These are phyloP conservation scores for Coranthus polyacanthus DNA, from an alignment of 2,797 vertebrate genomes.

Conservation along the genomic window DNA sequence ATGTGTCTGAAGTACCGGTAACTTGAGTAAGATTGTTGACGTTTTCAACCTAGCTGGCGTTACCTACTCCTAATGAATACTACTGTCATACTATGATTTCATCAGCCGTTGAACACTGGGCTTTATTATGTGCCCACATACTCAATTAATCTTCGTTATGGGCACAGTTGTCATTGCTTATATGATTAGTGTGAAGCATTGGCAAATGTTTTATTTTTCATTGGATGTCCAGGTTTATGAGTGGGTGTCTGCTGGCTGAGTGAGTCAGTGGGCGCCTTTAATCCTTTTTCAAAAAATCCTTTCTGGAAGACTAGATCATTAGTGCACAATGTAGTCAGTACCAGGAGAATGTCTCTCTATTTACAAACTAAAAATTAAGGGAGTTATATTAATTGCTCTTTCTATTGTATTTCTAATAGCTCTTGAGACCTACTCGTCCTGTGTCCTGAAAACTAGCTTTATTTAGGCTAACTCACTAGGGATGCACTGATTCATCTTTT, in stretches of 20 bases:
- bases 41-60: not conserved
- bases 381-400: not conserved
- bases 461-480: not conserved
- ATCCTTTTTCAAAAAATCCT: constrained; percentile 24
- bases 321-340: not conserved
- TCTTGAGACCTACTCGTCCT: not conserved
- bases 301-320: not conserved
- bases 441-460: not conserved
- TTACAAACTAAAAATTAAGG: not conserved
- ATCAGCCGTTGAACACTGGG: not conserved
- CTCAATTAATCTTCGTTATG: too few species aligned
- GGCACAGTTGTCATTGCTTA: not conserved
- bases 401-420: not conserved
- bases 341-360: too few species aligned
- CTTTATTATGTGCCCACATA: too few species aligned
- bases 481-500: not conserved
- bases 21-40: constrained; percentile 30
- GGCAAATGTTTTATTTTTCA: constrained; percentile 2
- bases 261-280: constrained; percentile 40
- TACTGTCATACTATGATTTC: not conserved
- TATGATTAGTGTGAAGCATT: constrained; percentile 6
- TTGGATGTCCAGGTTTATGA: constrained; percentile 24
- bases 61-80: not conserved
- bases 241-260: constrained; percentile 36
- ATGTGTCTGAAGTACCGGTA: constrained; percentile 19